phyloP scores from a whole-genome alignment of 2,113 vertebrate genomes.

The Cottus gobio region DNA sequence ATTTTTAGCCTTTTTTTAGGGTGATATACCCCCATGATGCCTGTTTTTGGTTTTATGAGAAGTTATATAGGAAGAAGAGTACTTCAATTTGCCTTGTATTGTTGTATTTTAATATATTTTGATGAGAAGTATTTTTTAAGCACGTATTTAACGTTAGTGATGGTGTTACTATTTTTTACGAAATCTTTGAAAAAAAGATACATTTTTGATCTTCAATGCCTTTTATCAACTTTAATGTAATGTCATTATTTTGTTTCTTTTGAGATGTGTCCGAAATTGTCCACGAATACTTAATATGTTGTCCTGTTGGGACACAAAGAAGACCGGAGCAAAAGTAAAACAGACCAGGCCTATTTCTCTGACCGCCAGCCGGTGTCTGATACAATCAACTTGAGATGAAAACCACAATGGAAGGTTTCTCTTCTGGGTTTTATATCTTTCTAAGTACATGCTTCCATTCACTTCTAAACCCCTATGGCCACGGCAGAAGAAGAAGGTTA shows the following conservation, averaged over 20 bases:
- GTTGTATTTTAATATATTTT: no score
- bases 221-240: background rate
- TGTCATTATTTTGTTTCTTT: background rate
- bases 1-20: no score
- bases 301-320: background rate
- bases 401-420: conserved; percentile 8
- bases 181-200: no score
- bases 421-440: conserved; percentile 9
- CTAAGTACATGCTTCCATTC: conserved; percentile 33
- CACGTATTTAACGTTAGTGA: no score
- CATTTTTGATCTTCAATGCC: background rate
- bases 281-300: background rate
- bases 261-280: background rate
- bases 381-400: conserved; percentile 34
- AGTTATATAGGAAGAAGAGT: no score
- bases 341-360: no score
- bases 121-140: no score
- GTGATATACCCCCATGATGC: no score
- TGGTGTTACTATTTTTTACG: no score
- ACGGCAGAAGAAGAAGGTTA: conserved; percentile 58
- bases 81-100: no score
- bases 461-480: conserved; percentile 41
- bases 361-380: no score
- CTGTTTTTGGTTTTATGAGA: no score
- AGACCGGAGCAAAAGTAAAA: background rate